Base-by-base conservation (phyloP, 1,140 invertebrate species). In the Lasioglossum baleicum region DNA sequence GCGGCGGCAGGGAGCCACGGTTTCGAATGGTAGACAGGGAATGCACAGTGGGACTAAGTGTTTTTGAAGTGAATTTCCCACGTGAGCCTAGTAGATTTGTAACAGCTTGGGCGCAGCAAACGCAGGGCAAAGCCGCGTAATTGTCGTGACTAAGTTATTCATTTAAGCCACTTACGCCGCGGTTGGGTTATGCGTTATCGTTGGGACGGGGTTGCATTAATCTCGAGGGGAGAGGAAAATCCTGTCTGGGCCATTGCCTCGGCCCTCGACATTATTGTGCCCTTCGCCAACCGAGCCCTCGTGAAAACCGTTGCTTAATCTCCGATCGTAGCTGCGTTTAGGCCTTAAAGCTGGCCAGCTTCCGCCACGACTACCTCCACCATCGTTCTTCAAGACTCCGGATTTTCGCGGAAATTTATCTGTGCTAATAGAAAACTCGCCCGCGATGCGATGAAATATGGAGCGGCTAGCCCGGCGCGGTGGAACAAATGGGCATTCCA, bases 131-230 rank as follows among this genome's bases (percentile, higher is more conserved):
- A 84, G 73, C 83, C 60, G 77, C 76, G 86, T 87, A 87, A 87
- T 87, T 87, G 83, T 81, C 82, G 61, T 69, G 87, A 84, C 87
- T 86, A 88, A 88, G 86, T 88, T 88, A 88, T 88, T 88, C 84
- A 87, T 78, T 88, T 88, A 88, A 88, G 84, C 87, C 80, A 88
- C 84, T 86, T 79, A 77, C 60, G 61, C 69, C 67, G 68, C 17
- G 53, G 79, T 70, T 60, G 71, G 79, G 79, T 87, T 88, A 86
- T 86, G 83, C 87, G 82, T 88, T 86, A 88, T 88, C 80, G 70
- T 77, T 65, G 84, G 75, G 61, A 83, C 75, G 76, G 73, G 61
- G 84, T 53, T 76, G 71, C 79, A 82, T 88, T 88, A 88, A 88
- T 88, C 83, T 87, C 73, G 53, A 56, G 51, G 51, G 35, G 44